These are phyloP conservation scores for Vespertilio murinus DNA, from an alignment of 2,797 vertebrate genomes.

Conservation along the genomic window DNA sequence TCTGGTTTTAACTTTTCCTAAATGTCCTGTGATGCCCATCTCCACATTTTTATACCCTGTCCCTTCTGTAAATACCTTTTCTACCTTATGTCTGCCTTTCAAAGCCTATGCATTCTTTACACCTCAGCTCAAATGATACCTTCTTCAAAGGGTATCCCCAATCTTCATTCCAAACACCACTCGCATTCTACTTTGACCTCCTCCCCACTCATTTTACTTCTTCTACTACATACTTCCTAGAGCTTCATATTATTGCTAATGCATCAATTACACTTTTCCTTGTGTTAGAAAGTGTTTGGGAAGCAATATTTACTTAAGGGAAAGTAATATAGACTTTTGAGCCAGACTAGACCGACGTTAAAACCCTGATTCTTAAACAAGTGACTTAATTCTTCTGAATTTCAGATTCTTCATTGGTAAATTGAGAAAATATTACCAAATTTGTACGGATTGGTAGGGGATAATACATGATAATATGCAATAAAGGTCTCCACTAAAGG, in stretches of 20 bases:
- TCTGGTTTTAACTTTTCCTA: neutral
- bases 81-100: neutral
- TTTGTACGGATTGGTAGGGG: neutral
- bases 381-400: constrained; percentile 34
- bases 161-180: neutral
- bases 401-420: constrained; percentile 5
- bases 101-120: neutral
- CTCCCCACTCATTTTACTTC: neutral
- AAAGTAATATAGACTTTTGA: constrained; percentile 16
- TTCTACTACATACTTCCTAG: neutral
- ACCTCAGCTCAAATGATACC: neutral
- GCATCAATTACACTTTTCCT: neutral
- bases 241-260: neutral
- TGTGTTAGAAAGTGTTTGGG: neutral
- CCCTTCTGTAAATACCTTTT: neutral
- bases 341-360: neutral
- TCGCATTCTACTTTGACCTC: neutral
- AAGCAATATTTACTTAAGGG: neutral
- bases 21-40: neutral
- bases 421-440: neutral
- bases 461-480: neutral
- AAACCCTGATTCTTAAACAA: neutral
- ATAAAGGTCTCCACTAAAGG: neutral
- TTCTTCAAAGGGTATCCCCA: neutral
- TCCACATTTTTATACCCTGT: neutral